These are phyloP conservation scores for Tetrax tetrax DNA, from an alignment of 2,113 vertebrate species.

Conservation along the genomic window DNA sequence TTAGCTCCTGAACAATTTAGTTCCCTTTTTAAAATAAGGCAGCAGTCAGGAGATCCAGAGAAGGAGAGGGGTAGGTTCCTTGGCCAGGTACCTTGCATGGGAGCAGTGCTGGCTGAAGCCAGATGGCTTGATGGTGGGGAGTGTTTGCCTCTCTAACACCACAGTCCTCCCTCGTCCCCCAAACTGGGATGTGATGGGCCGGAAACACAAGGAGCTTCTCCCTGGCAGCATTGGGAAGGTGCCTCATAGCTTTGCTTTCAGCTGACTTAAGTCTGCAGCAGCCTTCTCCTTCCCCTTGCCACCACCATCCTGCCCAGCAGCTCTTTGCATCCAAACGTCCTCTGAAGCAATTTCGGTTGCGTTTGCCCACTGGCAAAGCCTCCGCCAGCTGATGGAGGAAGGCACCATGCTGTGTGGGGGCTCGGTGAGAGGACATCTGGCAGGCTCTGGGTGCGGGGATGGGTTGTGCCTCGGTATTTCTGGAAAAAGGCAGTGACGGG, in stretches of 20 bases:
- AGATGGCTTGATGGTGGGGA: not conserved
- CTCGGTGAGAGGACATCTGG: rapidly evolving
- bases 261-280: not conserved
- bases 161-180: rapidly evolving
- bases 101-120: not conserved
- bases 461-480: not conserved
- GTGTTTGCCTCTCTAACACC: not conserved
- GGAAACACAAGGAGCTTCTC: not conserved
- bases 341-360: not conserved
- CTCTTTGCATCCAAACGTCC: not conserved
- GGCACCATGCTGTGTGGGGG: rapidly evolving
- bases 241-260: not conserved
- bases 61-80: not conserved
- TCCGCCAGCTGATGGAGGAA: not conserved
- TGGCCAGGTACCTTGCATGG: not conserved
- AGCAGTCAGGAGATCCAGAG: not conserved
- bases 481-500: rapidly evolving
- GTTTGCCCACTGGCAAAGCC: not conserved
- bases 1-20: not conserved
- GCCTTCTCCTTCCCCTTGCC: not conserved
- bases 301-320: not conserved
- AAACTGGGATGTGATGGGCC: not conserved
- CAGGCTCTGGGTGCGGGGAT: not conserved
- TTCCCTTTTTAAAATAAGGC: not conserved
- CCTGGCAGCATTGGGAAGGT: not conserved